Conservation (phyloP, 2,113 vertebrate genomes). For the Ophiodon elongatus region DNA sequence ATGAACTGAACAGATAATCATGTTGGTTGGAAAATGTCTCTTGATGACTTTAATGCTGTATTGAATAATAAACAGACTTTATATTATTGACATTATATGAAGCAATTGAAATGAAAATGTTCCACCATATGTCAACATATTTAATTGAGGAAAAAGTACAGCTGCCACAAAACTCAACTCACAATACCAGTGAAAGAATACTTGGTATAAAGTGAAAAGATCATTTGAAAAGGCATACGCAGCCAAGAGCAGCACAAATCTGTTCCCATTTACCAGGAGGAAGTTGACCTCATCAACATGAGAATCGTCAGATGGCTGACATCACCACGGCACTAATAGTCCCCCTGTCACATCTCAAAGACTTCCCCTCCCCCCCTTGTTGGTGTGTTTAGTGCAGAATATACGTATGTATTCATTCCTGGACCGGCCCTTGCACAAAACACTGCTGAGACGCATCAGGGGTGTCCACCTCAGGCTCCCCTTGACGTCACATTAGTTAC, state of each 20-base stretch:
- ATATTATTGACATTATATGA: not conserved
- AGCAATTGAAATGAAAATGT: not conserved
- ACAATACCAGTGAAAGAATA: not conserved
- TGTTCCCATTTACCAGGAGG: slow-evolving; percentile 65
- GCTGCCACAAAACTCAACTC: not conserved
- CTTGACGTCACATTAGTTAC: slow-evolving; percentile 59
- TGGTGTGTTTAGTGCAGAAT: slow-evolving; percentile 45
- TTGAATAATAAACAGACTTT: not conserved
- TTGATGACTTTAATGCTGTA: not conserved
- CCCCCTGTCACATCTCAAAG: slow-evolving; percentile 51
- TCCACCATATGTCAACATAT: not conserved
- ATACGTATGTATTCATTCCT: slow-evolving; percentile 40
- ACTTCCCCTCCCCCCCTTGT: slow-evolving; percentile 33
- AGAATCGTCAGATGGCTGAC: slow-evolving; percentile 69
- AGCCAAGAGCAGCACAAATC: slow-evolving; percentile 42
- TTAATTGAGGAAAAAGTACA: not conserved
- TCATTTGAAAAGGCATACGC: slow-evolving; percentile 20
- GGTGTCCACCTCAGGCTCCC: slow-evolving; percentile 38
- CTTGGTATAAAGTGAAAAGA: slow-evolving; percentile 12
- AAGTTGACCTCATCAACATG: slow-evolving; percentile 75
- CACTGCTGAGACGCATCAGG: slow-evolving; percentile 45
- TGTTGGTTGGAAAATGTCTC: not conserved
- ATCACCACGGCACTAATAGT: slow-evolving; percentile 60
- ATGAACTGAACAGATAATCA: not conserved
- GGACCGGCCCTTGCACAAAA: slow-evolving; percentile 50